Evolutionary conservation across 2,797 vertebrate species (phyloP).

Genomic region (Melanotaenia nigrans): DNA sequence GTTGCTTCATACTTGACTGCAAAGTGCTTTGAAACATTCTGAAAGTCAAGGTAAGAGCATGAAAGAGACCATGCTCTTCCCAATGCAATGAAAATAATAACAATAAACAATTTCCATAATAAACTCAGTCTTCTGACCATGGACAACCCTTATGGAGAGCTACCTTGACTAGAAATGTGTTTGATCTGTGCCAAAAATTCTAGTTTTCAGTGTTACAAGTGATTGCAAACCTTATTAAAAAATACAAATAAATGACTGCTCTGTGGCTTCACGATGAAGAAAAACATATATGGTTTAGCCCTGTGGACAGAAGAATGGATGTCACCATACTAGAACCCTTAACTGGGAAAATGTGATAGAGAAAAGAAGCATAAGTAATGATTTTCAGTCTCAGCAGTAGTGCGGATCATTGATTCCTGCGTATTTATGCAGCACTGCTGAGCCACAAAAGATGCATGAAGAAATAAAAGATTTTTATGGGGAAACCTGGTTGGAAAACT

Average conservation of each 20-base stretch:
- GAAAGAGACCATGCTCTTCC: background rate
- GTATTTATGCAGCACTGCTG: constrained; percentile 62
- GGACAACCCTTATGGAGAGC: background rate
- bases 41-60: constrained; percentile 14
- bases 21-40: background rate
- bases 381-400: constrained; percentile 57
- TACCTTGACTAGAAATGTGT: background rate
- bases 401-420: constrained; percentile 51
- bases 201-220: background rate
- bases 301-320: background rate
- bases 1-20: constrained; percentile 2
- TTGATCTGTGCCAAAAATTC: background rate
- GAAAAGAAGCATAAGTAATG: constrained; percentile 57
- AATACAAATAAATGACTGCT: background rate
- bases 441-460: constrained; percentile 67
- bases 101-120: background rate
- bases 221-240: background rate
- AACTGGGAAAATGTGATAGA: constrained; percentile 40
- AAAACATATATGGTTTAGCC: background rate
- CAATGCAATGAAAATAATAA: constrained; percentile 2
- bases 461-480: constrained; percentile 68
- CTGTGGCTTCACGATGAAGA: background rate
- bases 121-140: background rate
- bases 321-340: constrained; percentile 18
- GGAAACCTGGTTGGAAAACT: constrained; percentile 48